Evolutionary conservation across 2,113 vertebrate genomes (phyloP).

Genomic region (Cranoglanis bouderius): DNA sequence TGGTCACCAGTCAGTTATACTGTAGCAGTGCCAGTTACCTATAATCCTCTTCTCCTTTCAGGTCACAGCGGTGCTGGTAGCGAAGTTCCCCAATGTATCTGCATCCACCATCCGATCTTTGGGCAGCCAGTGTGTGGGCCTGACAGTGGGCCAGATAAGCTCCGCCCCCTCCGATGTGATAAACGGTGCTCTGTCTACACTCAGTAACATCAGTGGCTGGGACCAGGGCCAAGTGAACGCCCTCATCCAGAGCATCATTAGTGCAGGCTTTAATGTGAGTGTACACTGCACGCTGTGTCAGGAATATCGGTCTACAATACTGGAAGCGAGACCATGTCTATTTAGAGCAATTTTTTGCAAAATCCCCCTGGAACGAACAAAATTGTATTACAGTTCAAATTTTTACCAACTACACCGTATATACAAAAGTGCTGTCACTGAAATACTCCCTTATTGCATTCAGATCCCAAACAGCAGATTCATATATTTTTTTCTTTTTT

Average conservation of each 20-base stretch:
- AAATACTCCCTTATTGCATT: not conserved
- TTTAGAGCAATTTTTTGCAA: not conserved
- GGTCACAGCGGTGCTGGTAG: conserved; percentile 39
- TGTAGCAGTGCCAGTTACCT: not conserved
- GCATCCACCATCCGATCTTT: conserved; percentile 39
- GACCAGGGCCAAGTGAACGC: conserved; percentile 55
- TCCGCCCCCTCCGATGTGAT: conserved; percentile 48
- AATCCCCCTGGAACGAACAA: not conserved
- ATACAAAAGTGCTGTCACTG: not conserved
- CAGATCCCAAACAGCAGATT: not conserved
- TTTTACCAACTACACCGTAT: not conserved
- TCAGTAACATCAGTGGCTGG: conserved; percentile 59
- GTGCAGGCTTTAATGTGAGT: conserved; percentile 56
- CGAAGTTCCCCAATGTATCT: conserved; percentile 59
- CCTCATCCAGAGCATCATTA: conserved; percentile 53
- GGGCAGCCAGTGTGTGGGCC: conserved; percentile 51
- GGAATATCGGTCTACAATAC: not conserved
- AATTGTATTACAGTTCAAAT: not conserved
- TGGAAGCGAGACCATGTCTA: not conserved
- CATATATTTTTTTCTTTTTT: not conserved
- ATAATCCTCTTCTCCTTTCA: not conserved
- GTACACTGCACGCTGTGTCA: not conserved
- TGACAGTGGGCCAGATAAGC: conserved; percentile 58
- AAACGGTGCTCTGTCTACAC: conserved; percentile 51
- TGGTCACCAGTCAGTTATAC: not conserved